Evolutionary conservation across 2,113 vertebrate species (phyloP).

Genomic region (Caranx melampygus): DNA sequence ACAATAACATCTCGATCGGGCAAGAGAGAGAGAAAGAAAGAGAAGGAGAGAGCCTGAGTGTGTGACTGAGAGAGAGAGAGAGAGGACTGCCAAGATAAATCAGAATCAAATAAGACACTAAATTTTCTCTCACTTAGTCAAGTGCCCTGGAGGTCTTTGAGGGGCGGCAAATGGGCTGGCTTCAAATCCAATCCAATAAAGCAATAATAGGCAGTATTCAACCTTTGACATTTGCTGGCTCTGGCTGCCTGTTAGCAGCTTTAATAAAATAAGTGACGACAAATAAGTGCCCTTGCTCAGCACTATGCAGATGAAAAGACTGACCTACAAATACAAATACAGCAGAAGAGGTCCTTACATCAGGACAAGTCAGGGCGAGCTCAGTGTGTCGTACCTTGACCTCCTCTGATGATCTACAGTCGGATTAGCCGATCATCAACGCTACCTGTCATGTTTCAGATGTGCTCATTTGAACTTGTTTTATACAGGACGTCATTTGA

Average conservation of each 20-base stretch:
- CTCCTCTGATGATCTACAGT: neutral
- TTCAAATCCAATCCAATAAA: constrained; percentile 64
- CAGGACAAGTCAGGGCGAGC: neutral
- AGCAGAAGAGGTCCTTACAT: neutral
- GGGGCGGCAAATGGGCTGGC: constrained; percentile 48
- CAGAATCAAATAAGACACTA: constrained; percentile 66
- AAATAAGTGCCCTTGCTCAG: constrained; percentile 16
- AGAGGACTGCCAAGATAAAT: constrained; percentile 68
- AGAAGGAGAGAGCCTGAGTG: constrained; percentile 8
- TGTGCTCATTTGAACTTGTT: neutral
- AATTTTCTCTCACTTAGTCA: constrained; percentile 69
- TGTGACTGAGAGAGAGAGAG: constrained; percentile 26
- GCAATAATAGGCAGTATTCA: constrained; percentile 47
- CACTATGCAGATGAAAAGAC: constrained; percentile 15
- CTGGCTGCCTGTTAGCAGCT: constrained; percentile 50
- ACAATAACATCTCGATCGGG: constrained; percentile 58
- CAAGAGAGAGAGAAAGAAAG: neutral
- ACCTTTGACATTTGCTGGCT: constrained; percentile 65
- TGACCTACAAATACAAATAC: constrained; percentile 13
- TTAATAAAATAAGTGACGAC: constrained; percentile 46
- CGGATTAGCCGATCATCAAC: neutral
- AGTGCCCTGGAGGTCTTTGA: constrained; percentile 60
- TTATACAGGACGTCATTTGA: neutral
- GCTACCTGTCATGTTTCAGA: neutral
- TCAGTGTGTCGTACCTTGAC: neutral